Evolutionary conservation across 1,140 invertebrate species (phyloP).

Genomic region (Muscidifurax raptorellus): DNA sequence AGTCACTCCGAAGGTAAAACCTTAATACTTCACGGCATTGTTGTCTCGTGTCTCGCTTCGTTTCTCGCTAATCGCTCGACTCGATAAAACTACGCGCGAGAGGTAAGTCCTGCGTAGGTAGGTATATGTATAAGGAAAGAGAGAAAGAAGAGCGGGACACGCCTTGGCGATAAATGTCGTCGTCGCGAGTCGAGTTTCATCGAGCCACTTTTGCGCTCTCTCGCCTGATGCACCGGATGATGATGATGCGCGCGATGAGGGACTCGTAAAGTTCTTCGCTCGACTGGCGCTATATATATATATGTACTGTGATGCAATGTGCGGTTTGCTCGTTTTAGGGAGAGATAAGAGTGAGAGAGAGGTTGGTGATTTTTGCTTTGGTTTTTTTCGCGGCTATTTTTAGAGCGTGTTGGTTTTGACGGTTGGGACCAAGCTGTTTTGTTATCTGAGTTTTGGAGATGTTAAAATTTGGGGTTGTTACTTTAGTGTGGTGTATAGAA

Average conservation of each 20-base stretch:
- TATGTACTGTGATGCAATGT: not conserved
- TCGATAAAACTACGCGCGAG: not conserved
- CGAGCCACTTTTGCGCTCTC: not conserved
- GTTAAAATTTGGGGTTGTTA: too few species aligned
- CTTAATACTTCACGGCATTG: not conserved
- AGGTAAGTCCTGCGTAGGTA: not conserved
- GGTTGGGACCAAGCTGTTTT: too few species aligned
- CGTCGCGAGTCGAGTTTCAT: not conserved
- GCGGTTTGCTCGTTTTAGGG: too few species aligned
- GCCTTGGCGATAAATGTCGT: not conserved
- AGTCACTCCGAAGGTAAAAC: not conserved
- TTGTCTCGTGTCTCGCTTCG: not conserved
- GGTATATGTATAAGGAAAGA: not conserved
- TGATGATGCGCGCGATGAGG: not conserved
- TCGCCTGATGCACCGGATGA: not conserved
- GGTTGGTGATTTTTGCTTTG: too few species aligned
- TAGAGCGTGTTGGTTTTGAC: too few species aligned
- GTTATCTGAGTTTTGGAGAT: too few species aligned
- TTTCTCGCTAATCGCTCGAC: not conserved
- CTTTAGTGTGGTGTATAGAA: too few species aligned
- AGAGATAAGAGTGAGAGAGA: too few species aligned
- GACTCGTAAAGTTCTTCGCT: not conserved
- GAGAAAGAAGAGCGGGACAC: not conserved
- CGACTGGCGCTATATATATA: too few species aligned
- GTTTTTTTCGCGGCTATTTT: too few species aligned